Conservation (phyloP, 2,888 invertebrate genomes). For the Hanleya hanleyi region DNA sequence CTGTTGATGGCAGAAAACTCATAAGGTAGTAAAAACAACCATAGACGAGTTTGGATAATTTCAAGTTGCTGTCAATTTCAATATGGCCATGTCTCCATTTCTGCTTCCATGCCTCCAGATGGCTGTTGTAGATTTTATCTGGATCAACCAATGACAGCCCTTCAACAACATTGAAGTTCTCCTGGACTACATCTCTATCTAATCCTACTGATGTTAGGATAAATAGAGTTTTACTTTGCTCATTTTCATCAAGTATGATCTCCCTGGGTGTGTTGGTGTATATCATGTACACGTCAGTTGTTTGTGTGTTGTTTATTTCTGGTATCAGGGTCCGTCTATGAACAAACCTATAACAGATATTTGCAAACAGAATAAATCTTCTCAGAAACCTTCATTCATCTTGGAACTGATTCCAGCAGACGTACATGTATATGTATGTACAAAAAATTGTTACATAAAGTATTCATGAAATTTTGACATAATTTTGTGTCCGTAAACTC, state of each 20-base stretch:
- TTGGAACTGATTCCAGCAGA: too few species aligned
- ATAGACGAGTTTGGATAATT: conserved; percentile 42
- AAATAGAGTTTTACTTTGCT: background rate
- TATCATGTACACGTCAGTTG: background rate
- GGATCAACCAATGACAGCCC: background rate
- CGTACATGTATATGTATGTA: too few species aligned
- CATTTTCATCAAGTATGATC: background rate
- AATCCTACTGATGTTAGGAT: background rate
- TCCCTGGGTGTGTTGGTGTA: background rate
- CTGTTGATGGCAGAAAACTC: conserved; percentile 43
- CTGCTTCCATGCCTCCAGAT: conserved; percentile 42
- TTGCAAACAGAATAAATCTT: too few species aligned
- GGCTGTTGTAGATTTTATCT: conserved; percentile 22
- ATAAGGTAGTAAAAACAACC: conserved; percentile 57
- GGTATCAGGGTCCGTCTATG: background rate
- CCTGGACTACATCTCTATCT: background rate
- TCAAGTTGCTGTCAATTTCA: conserved; percentile 36
- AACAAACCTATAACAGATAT: too few species aligned
- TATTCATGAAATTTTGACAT: too few species aligned
- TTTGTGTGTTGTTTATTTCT: background rate
- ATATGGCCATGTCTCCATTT: conserved; percentile 37
- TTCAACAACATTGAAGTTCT: conserved; percentile 7
- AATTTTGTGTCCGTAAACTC: too few species aligned
- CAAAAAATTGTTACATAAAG: too few species aligned
- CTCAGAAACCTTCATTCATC: too few species aligned